Evolutionary conservation across 2,797 vertebrate species (phyloP), one percentile per base, ranked within the genome.

Genomic region (Sebastes goodei): DNA sequence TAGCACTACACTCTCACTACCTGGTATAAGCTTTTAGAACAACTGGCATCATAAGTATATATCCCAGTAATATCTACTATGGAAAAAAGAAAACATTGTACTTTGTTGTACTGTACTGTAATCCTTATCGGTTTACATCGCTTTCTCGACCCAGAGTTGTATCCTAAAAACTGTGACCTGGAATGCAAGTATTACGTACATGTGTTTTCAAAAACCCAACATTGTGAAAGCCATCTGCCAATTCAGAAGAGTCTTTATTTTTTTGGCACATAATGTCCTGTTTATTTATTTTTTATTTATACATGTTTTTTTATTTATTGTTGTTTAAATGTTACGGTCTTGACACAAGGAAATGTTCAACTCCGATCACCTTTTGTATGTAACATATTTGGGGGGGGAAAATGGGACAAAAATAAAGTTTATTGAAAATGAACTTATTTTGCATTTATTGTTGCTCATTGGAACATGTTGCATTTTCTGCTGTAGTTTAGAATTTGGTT

Each of bases 271-370:
- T 93, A 89, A 88, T 93, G 90, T 95, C 91, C 56, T 92, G 91
- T 95, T 88, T 94, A 95, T 96, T 95, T 96, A 94, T 96, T 95
- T 95, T 95, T 94, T 93, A 94, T 96, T 94, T 96, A 94, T 95
- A 93, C 83, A 85, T 93, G 81, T 86, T 94, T 94, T 95, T 95
- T 95, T 90, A 95, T 95, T 96, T 96, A 96, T 96, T 95, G 91
- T 96, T 95, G 91, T 96, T 91, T 91, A 95, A 93, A 89, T 93
- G 90, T 94, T 93, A 83, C 15, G 76, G 88, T 94, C 89, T 95
- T 94, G 93, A 94, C 95, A 95, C 88, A 81, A 92, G 87, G 76
- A 92, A 90, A 92, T 87, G 93, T 95, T 95, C 82, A 92, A 85
- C 93, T 89, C 91, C 85, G 84, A 92, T 95, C 95, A 96, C 95